Conservation (phyloP, 2,797 vertebrate genomes). For the Rhincodon typus region DNA sequence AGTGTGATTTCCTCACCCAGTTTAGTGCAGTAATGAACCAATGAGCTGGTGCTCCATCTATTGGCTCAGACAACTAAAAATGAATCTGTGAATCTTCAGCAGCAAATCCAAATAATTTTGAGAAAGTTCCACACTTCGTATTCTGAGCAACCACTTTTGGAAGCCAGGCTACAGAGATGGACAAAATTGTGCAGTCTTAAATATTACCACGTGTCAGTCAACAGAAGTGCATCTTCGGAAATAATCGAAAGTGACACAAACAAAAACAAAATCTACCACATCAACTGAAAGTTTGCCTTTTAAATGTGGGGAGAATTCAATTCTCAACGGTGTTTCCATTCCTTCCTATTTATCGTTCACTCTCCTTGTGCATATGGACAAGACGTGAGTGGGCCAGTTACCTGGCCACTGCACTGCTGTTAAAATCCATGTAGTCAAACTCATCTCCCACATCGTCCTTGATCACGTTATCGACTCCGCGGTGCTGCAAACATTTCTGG, state of each 20-base stretch:
- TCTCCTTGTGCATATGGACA: neutral
- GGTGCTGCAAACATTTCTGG: conserved; percentile 59
- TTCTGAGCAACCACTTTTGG: neutral
- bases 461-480: conserved; percentile 70
- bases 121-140: neutral
- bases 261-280: neutral
- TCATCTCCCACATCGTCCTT: conserved; percentile 51
- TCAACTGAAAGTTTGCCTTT: neutral
- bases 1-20: neutral
- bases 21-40: neutral
- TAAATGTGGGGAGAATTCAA: neutral
- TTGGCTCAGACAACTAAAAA: neutral
- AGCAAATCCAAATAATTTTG: neutral
- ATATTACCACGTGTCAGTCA: neutral
- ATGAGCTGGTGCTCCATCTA: conserved; percentile 5
- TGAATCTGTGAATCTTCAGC: neutral
- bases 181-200: neutral
- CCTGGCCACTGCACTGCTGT: neutral
- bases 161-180: neutral
- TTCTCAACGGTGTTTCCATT: neutral
- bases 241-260: neutral
- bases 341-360: no score
- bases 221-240: neutral
- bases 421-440: neutral
- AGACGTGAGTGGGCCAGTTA: neutral